Percentiles rank a stretch among this genome's conserved stretches.
These are phyloP conservation scores for Tetraodon nigroviridis DNA, from an alignment of 2,113 vertebrate genomes.

Conservation along the genomic window DNA sequence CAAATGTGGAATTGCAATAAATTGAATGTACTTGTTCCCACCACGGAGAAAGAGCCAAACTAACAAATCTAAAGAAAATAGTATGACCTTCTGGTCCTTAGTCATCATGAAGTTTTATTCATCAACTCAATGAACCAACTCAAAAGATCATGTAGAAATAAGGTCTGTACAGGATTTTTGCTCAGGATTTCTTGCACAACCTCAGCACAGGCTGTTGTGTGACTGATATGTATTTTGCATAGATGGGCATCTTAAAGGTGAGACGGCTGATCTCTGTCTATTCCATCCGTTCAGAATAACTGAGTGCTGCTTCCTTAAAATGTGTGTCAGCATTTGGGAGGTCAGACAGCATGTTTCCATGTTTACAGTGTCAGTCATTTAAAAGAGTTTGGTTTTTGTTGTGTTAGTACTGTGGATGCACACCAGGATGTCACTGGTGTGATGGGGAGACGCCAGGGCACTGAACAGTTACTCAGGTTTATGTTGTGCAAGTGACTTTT, in stretches of 20 bases:
- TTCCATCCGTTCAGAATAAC: no score
- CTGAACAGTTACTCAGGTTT: conserved; percentile 55
- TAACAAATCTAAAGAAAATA: neutral
- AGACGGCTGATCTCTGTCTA: no score
- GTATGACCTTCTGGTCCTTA: conserved; percentile 1
- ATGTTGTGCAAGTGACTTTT: conserved; percentile 26
- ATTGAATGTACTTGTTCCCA: no score
- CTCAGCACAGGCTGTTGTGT: neutral
- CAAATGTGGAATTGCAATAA: no score
- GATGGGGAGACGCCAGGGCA: conserved; percentile 35
- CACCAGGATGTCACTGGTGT: conserved; percentile 4
- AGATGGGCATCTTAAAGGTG: no score
- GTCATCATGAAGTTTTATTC: neutral
- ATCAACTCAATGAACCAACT: neutral
- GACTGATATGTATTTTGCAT: neutral
- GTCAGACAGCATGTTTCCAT: conserved; percentile 16
- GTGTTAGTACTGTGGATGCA: conserved; percentile 13
- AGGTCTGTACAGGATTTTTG: neutral
- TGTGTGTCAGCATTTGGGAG: neutral
- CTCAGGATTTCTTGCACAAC: no score
- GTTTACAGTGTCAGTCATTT: no score
- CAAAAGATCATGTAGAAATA: neutral
- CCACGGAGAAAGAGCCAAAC: no score
- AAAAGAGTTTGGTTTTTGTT: neutral
- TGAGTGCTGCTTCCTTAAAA: no score